Conservation (phyloP, 2,113 vertebrate genomes). For the Loxodonta africana region DNA sequence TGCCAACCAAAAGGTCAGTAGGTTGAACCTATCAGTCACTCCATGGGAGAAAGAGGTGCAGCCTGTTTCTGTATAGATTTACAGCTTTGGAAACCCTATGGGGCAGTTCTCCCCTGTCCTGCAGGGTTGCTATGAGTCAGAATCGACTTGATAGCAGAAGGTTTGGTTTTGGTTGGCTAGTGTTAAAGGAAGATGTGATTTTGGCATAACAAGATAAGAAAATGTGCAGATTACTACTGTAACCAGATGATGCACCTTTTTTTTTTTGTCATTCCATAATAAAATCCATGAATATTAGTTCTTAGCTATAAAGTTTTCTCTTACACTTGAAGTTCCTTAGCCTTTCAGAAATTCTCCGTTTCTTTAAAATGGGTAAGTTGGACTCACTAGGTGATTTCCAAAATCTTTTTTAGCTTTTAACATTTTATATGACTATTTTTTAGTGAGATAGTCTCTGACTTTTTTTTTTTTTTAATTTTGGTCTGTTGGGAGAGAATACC, state of each 20-base stretch:
- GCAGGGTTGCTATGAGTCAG: no score
- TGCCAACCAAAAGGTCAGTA: no score
- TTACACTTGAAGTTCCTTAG: constrained; percentile 13
- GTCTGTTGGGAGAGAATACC: background rate
- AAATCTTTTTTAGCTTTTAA: constrained; percentile 27
- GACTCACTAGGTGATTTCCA: background rate
- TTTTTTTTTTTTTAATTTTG: no score
- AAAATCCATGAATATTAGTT: constrained; percentile 11
- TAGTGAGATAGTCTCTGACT: constrained; percentile 6
- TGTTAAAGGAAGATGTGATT: background rate
- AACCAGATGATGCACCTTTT: background rate
- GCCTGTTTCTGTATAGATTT: no score
- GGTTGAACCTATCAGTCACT: no score
- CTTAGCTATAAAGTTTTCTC: constrained; percentile 28
- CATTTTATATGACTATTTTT: background rate
- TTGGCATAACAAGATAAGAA: background rate
- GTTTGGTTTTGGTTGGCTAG: no score
- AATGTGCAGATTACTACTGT: background rate
- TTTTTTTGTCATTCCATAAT: background rate
- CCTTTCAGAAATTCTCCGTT: constrained; percentile 24
- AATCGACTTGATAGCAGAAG: no score
- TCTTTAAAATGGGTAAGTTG: constrained; percentile 9
- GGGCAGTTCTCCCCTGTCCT: no score
- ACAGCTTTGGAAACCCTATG: no score
- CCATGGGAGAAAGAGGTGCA: no score